phyloP scores from a whole-genome alignment of 2,888 invertebrate species.

The Macaria liturata region DNA sequence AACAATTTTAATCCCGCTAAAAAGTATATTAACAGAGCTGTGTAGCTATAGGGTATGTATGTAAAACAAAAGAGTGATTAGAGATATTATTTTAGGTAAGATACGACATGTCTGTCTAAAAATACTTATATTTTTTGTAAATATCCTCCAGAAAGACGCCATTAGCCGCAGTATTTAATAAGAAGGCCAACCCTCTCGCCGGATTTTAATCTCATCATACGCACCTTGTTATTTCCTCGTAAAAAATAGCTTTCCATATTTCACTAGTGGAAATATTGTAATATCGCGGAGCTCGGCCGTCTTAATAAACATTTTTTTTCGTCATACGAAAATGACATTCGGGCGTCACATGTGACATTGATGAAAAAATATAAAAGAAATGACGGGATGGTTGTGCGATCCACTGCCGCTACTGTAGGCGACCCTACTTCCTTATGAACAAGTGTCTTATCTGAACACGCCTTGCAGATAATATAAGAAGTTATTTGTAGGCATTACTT shows the following conservation, averaged over 20 bases:
- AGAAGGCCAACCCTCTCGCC: slow-evolving; percentile 62
- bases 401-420: slow-evolving; percentile 38
- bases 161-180: slow-evolving; percentile 35
- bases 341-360: slow-evolving; percentile 82
- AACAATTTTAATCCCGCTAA: too few relatives aligned
- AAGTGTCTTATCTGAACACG: slow-evolving; percentile 14
- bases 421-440: slow-evolving; percentile 33
- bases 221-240: slow-evolving; percentile 80
- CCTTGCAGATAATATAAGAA: neutral
- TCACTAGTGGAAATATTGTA: slow-evolving; percentile 80
- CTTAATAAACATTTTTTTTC: slow-evolving; percentile 82
- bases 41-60: too few relatives aligned
- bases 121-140: slow-evolving; percentile 4
- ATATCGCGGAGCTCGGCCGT: slow-evolving; percentile 69
- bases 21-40: too few relatives aligned
- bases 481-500: too few relatives aligned
- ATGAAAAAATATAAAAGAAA: slow-evolving; percentile 83
- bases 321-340: slow-evolving; percentile 81
- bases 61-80: too few relatives aligned
- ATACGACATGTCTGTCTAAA: too few relatives aligned
- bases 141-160: slow-evolving; percentile 15
- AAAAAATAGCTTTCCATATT: slow-evolving; percentile 82
- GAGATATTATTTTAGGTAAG: too few relatives aligned
- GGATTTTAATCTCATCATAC: slow-evolving; percentile 70
- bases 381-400: slow-evolving; percentile 63